These are phyloP conservation scores for Phoeniculus purpureus DNA, from an alignment of 2,797 vertebrate genomes.

Conservation along the genomic window DNA sequence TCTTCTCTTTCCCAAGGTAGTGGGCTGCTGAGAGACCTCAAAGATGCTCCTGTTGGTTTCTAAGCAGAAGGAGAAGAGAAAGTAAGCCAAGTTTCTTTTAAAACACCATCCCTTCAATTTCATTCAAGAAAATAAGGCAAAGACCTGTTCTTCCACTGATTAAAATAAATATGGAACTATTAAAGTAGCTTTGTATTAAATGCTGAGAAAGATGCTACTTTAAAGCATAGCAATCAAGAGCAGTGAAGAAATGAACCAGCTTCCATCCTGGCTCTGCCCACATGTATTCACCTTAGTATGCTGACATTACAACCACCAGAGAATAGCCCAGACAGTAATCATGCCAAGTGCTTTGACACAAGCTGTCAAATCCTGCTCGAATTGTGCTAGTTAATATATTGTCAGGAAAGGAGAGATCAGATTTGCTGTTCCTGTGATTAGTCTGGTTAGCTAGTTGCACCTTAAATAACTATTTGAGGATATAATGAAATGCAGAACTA, in stretches of 20 bases:
- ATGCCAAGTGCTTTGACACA: accelerated
- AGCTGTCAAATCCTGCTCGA: neutral
- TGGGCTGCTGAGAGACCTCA: conserved; percentile 74
- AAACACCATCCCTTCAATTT: neutral
- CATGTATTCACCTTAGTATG: neutral
- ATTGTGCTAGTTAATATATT: neutral
- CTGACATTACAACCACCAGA: neutral
- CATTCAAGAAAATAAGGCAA: neutral
- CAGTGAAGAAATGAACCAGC: neutral
- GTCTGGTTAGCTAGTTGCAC: neutral
- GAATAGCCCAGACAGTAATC: neutral
- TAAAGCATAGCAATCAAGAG: neutral
- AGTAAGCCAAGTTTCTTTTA: neutral
- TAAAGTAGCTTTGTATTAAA: neutral
- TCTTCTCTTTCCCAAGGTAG: conserved; percentile 91
- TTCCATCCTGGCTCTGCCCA: neutral
- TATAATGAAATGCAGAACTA: neutral
- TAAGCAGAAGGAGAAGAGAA: conserved; percentile 48
- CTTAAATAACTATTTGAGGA: neutral
- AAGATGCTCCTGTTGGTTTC: conserved; percentile 83
- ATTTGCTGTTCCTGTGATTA: neutral
- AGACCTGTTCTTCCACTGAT: neutral
- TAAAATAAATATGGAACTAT: neutral
- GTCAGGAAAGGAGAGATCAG: neutral
- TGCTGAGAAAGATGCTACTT: neutral